phyloP scores from a whole-genome alignment of 2,113 vertebrate genomes.

The Labrus mixtus region DNA sequence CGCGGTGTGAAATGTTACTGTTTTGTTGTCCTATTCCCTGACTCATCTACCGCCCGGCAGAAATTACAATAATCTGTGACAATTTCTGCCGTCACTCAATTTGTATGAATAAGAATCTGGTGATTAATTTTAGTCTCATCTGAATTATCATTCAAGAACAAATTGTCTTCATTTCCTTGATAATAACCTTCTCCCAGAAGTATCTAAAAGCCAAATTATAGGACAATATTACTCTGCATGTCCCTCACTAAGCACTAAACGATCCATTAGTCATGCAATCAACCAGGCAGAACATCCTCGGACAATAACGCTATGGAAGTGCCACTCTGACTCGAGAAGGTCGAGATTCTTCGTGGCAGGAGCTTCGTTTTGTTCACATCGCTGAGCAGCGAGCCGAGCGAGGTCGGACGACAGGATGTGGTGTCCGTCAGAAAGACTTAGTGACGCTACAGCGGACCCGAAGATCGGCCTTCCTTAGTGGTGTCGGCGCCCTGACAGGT shows the following conservation, averaged over 20 bases:
- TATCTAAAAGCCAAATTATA: conserved; percentile 5
- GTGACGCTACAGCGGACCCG: conserved; percentile 50
- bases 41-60: neutral
- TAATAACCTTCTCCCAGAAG: neutral
- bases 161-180: neutral
- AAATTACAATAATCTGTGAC: neutral
- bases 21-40: neutral
- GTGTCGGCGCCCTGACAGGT: conserved; percentile 67
- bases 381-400: conserved; percentile 49
- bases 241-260: conserved; percentile 30
- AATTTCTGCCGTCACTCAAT: conserved; percentile 32
- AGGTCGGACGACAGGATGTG: conserved; percentile 46
- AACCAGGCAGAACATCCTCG: conserved; percentile 31
- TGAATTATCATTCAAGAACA: neutral
- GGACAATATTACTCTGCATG: neutral
- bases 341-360: conserved; percentile 43
- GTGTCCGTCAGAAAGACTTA: conserved; percentile 73
- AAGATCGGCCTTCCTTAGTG: conserved; percentile 49
- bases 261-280: conserved; percentile 48
- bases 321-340: conserved; percentile 57
- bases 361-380: conserved; percentile 58
- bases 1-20: neutral
- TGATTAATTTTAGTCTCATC: conserved; percentile 6
- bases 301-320: conserved; percentile 19
- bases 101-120: neutral